These are phyloP conservation scores for Corythornis madagascariensis DNA, from an alignment of 2,113 vertebrate species.

Conservation along the genomic window DNA sequence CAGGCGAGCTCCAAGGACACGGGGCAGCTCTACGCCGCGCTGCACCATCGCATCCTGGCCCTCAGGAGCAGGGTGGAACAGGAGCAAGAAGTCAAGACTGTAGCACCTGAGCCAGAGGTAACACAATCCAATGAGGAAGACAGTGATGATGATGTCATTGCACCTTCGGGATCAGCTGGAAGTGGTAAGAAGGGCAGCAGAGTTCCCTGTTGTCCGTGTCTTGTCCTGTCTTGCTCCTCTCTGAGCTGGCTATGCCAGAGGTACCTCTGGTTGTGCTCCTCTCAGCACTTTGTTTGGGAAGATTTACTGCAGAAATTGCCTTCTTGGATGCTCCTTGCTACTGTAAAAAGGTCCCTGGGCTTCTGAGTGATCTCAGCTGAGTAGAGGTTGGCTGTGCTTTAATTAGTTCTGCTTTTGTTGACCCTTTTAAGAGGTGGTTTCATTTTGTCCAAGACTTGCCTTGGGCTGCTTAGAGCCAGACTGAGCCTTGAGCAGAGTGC, in stretches of 20 bases:
- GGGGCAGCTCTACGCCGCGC: slow-evolving; percentile 91
- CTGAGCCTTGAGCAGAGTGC: neutral
- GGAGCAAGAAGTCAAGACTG: slow-evolving; percentile 82
- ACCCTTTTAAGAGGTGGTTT: neutral
- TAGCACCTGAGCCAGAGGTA: slow-evolving; percentile 81
- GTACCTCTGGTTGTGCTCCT: neutral
- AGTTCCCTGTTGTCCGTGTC: neutral
- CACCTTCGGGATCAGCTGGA: slow-evolving; percentile 76
- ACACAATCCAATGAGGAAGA: slow-evolving; percentile 91
- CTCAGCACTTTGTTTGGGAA: neutral
- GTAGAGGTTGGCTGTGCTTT: neutral
- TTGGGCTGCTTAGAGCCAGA: neutral
- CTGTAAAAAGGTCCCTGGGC: neutral
- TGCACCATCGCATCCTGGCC: slow-evolving; percentile 96
- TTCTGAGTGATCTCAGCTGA: neutral
- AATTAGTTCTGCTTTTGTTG: neutral
- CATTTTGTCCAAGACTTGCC: neutral
- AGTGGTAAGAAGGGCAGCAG: slow-evolving; percentile 64
- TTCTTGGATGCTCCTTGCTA: neutral
- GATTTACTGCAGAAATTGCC: neutral
- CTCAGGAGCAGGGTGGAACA: slow-evolving; percentile 90
- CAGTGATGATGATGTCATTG: slow-evolving; percentile 86
- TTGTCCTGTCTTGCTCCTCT: neutral
- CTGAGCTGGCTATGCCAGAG: rapidly evolving
- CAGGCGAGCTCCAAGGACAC: slow-evolving; percentile 98